These are phyloP conservation scores for Perca flavescens DNA, from an alignment of 2,113 vertebrate species.

Conservation along the genomic window DNA sequence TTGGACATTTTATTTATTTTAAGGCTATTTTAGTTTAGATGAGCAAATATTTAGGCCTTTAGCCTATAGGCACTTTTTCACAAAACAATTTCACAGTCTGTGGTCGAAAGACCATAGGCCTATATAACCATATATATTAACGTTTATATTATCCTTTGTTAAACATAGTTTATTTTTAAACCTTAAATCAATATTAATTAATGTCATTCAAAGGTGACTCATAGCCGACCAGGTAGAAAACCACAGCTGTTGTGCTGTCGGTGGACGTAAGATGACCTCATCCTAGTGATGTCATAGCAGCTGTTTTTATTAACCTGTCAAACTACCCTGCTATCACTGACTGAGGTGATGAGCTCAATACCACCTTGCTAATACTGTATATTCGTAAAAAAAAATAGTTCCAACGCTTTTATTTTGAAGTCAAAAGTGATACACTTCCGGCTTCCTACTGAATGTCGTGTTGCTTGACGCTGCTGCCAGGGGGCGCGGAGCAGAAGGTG, in stretches of 20 bases:
- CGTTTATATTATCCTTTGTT: too few relatives aligned
- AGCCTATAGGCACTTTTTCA: background rate
- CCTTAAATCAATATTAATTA: background rate
- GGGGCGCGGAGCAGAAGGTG: constrained; percentile 7
- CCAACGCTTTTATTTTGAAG: constrained; percentile 65
- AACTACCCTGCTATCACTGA: background rate
- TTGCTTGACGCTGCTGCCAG: constrained; percentile 33
- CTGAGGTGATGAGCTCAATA: background rate
- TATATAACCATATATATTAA: too few relatives aligned
- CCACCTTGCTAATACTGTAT: background rate
- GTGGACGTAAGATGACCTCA: constrained; percentile 39
- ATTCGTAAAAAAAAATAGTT: background rate
- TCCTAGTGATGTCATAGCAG: constrained; percentile 43
- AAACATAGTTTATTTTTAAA: background rate
- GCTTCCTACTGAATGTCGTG: background rate
- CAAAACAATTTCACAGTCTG: background rate
- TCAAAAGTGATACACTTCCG: background rate
- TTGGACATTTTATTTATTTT: background rate
- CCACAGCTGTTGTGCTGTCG: background rate
- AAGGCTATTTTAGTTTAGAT: background rate
- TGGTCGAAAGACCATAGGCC: background rate
- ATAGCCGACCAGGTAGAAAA: background rate
- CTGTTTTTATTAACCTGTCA: background rate
- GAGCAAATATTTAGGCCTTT: background rate
- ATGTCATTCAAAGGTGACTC: constrained; percentile 12